Percentiles rank a stretch among this genome's conserved stretches.
Evolutionary conservation across 2,888 invertebrate species (phyloP).

Genomic region (Apantesis nais): DNA sequence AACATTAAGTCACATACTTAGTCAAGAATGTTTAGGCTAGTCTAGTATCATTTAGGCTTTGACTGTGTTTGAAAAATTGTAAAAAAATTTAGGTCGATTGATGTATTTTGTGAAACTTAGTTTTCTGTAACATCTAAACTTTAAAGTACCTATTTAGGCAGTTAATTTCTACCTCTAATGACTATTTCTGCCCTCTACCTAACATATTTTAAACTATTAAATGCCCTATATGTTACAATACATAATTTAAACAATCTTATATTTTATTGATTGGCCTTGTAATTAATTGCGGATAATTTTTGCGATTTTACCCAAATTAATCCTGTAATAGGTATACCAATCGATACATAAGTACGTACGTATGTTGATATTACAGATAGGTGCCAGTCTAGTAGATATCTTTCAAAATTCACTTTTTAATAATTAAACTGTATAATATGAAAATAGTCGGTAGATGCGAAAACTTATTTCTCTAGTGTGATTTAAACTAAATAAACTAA

Average conservation of each 20-base stretch:
- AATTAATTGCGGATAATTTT: not conserved
- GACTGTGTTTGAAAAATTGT: too few species aligned
- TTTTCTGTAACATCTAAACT: not conserved
- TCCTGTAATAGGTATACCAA: not conserved
- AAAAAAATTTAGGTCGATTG: too few species aligned
- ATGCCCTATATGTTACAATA: not conserved
- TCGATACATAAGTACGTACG: too few species aligned
- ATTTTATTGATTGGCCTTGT: not conserved
- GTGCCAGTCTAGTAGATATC: not conserved
- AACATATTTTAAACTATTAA: not conserved
- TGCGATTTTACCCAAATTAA: not conserved
- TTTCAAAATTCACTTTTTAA: not conserved
- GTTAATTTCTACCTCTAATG: not conserved
- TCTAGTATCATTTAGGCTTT: too few species aligned
- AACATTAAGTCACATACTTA: too few species aligned
- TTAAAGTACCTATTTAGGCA: not conserved
- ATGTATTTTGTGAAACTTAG: not conserved
- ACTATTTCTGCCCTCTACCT: not conserved
- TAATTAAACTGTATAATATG: not conserved
- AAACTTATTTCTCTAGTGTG: too few species aligned
- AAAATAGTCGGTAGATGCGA: not conserved
- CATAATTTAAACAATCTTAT: too few species aligned
- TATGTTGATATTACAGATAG: not conserved
- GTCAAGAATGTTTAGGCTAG: too few species aligned
- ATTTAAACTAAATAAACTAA: too few species aligned